phyloP scores from a whole-genome alignment of 2,113 vertebrate species.

The Lagopus leucura region DNA sequence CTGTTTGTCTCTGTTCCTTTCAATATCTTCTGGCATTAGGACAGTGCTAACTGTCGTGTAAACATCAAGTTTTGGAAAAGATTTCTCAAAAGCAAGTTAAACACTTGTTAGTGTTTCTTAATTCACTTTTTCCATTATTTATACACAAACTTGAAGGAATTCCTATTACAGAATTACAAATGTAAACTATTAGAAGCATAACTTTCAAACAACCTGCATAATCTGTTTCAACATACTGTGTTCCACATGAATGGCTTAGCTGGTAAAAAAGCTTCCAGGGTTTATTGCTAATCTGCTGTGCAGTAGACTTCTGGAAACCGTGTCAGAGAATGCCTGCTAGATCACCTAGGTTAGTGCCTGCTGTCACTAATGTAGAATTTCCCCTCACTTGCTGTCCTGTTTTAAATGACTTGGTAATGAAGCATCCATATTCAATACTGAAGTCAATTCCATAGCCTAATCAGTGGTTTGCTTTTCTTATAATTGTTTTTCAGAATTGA shows the following conservation, averaged over 20 bases:
- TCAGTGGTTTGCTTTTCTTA: not conserved
- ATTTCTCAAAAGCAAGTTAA: conserved; percentile 2
- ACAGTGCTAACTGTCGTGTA: conserved; percentile 19
- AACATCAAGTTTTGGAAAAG: conserved; percentile 25
- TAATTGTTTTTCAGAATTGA: conserved; percentile 15
- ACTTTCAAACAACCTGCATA: not conserved
- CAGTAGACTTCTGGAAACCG: not conserved
- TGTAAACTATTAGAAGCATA: not conserved
- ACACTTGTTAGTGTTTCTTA: not conserved
- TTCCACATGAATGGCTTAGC: not conserved
- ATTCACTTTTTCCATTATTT: not conserved
- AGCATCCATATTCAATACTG: not conserved
- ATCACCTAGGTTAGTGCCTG: not conserved
- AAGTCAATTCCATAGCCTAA: not conserved
- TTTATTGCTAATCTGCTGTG: not conserved
- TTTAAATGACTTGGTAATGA: not conserved
- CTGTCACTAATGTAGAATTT: not conserved
- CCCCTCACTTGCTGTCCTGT: not conserved
- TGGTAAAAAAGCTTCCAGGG: not conserved
- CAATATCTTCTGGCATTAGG: conserved; percentile 15
- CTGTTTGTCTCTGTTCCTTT: conserved; percentile 50
- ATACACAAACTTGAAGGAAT: conserved; percentile 11
- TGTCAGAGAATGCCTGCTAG: not conserved
- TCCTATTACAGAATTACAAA: conserved; percentile 5
- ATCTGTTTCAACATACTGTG: not conserved